Evolutionary conservation across 2,113 vertebrate species (phyloP).

Genomic region (Myrmecophaga tridactyla): DNA sequence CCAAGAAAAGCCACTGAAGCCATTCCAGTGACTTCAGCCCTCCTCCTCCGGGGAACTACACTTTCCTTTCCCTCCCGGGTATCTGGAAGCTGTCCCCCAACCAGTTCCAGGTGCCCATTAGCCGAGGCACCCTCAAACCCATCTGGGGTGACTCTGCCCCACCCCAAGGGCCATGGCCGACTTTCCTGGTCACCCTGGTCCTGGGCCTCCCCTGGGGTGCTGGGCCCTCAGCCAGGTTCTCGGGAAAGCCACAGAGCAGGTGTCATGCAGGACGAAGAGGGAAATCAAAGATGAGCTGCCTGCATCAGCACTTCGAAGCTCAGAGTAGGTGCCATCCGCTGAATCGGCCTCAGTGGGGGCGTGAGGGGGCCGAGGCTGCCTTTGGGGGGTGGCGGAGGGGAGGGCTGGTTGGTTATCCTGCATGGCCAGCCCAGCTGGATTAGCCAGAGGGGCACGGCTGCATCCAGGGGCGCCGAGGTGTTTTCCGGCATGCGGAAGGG

Average conservation of each 20-base stretch:
- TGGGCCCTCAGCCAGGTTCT: conserved; percentile 17
- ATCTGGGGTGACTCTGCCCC: no score
- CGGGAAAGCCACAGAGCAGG: conserved; percentile 63
- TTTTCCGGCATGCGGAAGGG: background rate
- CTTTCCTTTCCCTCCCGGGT: background rate
- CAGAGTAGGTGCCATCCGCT: conserved; percentile 72
- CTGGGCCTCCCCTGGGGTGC: background rate
- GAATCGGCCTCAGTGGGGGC: conserved; percentile 66
- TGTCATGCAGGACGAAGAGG: conserved; percentile 51
- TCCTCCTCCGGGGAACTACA: background rate
- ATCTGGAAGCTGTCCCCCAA: background rate
- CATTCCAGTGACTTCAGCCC: background rate
- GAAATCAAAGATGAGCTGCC: conserved; percentile 65
- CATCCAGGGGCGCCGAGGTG: background rate
- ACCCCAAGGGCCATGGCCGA: background rate
- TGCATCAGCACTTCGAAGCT: conserved; percentile 73
- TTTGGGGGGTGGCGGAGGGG: conserved; percentile 21
- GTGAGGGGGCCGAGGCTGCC: conserved; percentile 55
- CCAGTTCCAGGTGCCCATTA: no score
- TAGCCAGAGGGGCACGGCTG: background rate
- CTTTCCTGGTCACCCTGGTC: conserved; percentile 35
- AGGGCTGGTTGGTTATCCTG: background rate
- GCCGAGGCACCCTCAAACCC: background rate
- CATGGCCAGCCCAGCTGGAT: conserved; percentile 14
- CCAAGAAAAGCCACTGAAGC: background rate